Percentiles rank a stretch among this genome's conserved stretches.
Evolutionary conservation across 2,888 invertebrate genomes (phyloP).

Genomic region (Troglohyphantes excavatus): DNA sequence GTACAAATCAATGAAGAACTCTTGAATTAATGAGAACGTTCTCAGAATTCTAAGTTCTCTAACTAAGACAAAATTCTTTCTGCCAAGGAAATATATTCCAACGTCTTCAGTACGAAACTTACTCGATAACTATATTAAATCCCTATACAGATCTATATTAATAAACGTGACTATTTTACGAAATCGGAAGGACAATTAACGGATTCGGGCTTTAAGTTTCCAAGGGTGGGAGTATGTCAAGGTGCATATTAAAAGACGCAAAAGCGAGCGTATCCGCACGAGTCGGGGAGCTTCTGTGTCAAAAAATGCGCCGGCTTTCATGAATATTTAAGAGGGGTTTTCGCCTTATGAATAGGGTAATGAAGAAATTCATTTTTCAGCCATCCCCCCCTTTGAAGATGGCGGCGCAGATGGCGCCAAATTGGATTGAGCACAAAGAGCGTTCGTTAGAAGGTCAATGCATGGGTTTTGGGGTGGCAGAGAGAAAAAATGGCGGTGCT

Average conservation of each 20-base stretch:
- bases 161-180: background rate
- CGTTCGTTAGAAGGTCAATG: background rate
- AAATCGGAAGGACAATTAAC: slow-evolving; percentile 31
- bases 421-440: slow-evolving; percentile 2
- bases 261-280: slow-evolving; percentile 2
- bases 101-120: no score
- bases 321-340: slow-evolving; percentile 45
- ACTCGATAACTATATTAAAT: background rate
- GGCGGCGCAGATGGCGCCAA: slow-evolving; percentile 11
- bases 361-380: slow-evolving; percentile 49
- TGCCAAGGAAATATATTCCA: no score
- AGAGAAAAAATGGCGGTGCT: no score
- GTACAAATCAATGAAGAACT: no score
- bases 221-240: background rate
- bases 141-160: background rate
- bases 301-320: slow-evolving; percentile 25
- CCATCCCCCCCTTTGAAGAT: background rate
- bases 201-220: background rate
- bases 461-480: background rate
- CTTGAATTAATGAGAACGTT: no score
- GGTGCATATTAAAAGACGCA: background rate
- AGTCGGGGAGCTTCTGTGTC: slow-evolving; percentile 26
- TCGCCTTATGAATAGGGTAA: slow-evolving; percentile 54
- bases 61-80: no score
- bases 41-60: no score